Evolutionary conservation across 2,797 vertebrate genomes (phyloP).

Genomic region (Anas capensis): DNA sequence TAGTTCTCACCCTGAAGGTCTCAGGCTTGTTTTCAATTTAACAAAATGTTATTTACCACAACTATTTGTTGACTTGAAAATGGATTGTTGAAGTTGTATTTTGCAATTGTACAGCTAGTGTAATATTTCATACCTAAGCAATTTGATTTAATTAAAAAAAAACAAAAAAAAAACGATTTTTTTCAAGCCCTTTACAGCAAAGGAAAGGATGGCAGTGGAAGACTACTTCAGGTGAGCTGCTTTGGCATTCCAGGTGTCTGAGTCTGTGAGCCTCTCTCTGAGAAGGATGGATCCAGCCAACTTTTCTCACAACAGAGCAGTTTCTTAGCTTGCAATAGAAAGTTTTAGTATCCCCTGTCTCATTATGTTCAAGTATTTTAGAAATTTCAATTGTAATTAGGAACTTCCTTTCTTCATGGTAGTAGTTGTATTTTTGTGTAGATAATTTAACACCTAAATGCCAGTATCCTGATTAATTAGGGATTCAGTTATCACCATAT

Average conservation of each 20-base stretch:
- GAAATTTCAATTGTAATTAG: background rate
- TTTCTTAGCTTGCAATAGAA: background rate
- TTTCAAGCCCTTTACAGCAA: background rate
- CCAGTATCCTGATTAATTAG: background rate
- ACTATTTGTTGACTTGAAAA: background rate
- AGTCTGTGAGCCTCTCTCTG: background rate
- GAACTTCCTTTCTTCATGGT: background rate
- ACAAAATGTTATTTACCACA: background rate
- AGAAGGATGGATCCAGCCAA: background rate
- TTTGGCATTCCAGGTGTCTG: background rate
- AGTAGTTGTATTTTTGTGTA: background rate
- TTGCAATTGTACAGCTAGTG: background rate
- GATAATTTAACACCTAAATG: background rate
- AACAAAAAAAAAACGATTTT: background rate
- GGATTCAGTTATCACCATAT: background rate
- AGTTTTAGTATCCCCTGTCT: background rate
- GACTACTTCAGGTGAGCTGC: background rate
- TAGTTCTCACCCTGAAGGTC: background rate
- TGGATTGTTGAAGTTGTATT: background rate
- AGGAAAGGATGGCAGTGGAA: background rate
- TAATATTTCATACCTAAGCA: background rate
- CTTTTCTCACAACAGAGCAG: background rate
- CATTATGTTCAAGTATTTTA: background rate
- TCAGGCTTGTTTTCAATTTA: slow-evolving; percentile 15
- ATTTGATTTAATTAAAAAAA: background rate